Conservation (phyloP, 2,797 vertebrate genomes). For the Artibeus jamaicensis region DNA sequence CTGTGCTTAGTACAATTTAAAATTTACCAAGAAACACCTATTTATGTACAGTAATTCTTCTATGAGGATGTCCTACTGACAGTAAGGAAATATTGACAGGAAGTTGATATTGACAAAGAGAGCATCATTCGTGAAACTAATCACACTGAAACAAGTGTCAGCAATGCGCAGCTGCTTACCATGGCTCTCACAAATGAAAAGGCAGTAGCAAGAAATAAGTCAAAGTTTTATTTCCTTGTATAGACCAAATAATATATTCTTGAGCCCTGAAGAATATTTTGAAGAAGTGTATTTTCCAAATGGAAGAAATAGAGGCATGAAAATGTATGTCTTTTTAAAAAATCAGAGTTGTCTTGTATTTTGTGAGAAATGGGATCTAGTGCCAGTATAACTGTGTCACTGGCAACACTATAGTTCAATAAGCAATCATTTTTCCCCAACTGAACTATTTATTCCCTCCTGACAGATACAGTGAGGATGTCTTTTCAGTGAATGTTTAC, state of each 20-base stretch:
- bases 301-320: background rate
- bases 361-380: background rate
- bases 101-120: background rate
- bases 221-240: background rate
- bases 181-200: background rate
- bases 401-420: background rate
- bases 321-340: background rate
- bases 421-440: background rate
- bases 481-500: background rate
- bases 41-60: background rate
- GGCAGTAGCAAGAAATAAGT: background rate
- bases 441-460: background rate
- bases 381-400: background rate
- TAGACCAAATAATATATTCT: background rate
- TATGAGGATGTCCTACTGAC: background rate
- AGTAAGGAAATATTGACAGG: background rate
- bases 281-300: constrained; percentile 2
- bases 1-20: background rate
- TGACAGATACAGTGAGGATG: background rate
- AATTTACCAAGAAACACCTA: background rate
- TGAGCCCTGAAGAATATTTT: background rate
- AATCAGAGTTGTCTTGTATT: background rate
- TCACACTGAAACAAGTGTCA: background rate
- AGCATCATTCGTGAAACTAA: background rate
- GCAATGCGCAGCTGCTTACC: background rate